phyloP scores from a whole-genome alignment of 2,888 invertebrate genomes.

The Platycheirus rosarum region DNA sequence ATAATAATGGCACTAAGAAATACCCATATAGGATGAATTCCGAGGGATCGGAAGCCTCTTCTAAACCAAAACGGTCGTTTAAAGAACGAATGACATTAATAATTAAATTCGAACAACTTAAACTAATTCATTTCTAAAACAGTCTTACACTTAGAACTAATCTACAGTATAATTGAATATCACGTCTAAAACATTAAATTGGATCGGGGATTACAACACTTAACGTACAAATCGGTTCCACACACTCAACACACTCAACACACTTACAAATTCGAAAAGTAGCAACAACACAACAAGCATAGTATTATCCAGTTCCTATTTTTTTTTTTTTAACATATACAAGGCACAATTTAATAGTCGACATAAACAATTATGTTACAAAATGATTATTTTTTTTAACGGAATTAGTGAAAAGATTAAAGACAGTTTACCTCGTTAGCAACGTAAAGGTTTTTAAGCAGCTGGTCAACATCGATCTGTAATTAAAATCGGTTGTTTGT shows the following conservation, averaged over 20 bases:
- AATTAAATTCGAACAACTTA: too few species aligned
- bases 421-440: conserved; percentile 83
- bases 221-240: neutral
- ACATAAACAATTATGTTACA: conserved; percentile 41
- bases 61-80: too few species aligned
- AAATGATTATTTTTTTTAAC: conserved; percentile 16
- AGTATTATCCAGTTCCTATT: conserved; percentile 52
- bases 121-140: too few species aligned
- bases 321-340: conserved; percentile 9
- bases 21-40: too few species aligned
- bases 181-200: neutral
- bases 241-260: conserved; percentile 16
- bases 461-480: conserved; percentile 84
- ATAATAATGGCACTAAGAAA: too few species aligned
- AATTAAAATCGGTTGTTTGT: conserved; percentile 76
- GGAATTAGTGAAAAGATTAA: conserved; percentile 35
- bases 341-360: conserved; percentile 12
- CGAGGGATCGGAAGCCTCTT: too few species aligned
- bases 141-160: too few species aligned
- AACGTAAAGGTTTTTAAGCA: conserved; percentile 84
- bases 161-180: too few species aligned
- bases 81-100: too few species aligned
- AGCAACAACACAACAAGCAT: conserved; percentile 66
- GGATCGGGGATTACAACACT: neutral
- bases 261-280: conserved; percentile 58